These are phyloP conservation scores for Amazona guildingii DNA, from an alignment of 2,113 vertebrate species.

Conservation along the genomic window DNA sequence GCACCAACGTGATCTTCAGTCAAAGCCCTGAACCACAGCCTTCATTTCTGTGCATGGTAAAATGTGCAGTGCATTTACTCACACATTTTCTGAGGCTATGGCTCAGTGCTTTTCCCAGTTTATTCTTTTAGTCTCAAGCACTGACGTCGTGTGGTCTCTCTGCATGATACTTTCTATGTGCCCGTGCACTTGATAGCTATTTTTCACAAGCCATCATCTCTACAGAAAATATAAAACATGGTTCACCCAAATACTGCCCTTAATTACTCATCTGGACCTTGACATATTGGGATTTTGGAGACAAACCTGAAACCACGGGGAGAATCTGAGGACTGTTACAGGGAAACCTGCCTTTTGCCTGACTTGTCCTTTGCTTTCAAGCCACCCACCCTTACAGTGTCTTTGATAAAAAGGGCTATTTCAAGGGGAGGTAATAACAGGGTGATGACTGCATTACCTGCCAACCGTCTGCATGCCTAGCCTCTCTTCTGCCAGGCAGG, in stretches of 20 bases:
- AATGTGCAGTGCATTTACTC: neutral
- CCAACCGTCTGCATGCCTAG: neutral
- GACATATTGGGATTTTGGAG: neutral
- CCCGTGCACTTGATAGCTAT: neutral
- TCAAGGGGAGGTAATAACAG: neutral
- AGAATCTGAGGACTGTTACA: neutral
- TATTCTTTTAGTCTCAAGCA: neutral
- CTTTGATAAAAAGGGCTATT: neutral
- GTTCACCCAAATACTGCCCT: neutral
- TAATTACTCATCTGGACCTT: neutral
- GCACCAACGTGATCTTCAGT: neutral
- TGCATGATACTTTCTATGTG: neutral
- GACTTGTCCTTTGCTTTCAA: neutral
- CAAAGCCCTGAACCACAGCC: neutral
- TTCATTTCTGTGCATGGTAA: neutral
- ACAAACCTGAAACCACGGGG: neutral
- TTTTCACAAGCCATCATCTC: neutral
- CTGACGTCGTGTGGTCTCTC: fast-evolving
- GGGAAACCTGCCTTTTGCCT: neutral
- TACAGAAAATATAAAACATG: neutral
- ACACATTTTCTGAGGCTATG: neutral
- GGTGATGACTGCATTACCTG: neutral
- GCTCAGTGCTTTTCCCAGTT: neutral
- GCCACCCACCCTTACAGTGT: neutral
- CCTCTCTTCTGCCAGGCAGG: neutral